These are phyloP conservation scores for Liopterus haemorrhoidalis DNA, from an alignment of 2,888 invertebrate species.

Conservation along the genomic window DNA sequence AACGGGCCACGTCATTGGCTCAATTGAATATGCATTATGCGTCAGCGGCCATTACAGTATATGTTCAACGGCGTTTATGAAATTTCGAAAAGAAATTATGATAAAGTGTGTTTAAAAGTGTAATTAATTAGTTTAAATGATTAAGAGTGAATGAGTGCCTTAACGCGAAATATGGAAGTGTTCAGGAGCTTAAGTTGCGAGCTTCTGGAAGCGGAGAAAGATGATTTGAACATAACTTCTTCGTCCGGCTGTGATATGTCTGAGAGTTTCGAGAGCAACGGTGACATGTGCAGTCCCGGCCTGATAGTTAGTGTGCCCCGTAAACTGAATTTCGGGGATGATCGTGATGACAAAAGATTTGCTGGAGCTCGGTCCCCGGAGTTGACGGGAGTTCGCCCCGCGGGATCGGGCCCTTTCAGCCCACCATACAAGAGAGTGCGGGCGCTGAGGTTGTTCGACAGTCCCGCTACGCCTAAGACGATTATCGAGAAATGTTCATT, in stretches of 20 bases:
- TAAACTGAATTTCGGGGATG: constrained; percentile 56
- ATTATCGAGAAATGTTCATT: constrained; percentile 65
- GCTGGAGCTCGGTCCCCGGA: no score
- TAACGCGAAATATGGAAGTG: constrained; percentile 33
- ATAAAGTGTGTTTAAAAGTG: constrained; percentile 10
- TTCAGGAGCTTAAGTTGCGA: constrained; percentile 35
- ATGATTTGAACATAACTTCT: constrained; percentile 40
- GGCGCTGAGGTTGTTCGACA: constrained; percentile 68
- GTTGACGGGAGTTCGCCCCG: constrained; percentile 26
- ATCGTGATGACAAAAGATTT: constrained; percentile 31
- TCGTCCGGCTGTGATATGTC: constrained; percentile 59
- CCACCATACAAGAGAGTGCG: constrained; percentile 57
- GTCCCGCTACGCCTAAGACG: constrained; percentile 80
- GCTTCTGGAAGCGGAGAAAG: constrained; percentile 33
- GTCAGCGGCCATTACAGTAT: constrained; percentile 14
- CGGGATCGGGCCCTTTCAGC: constrained; percentile 43
- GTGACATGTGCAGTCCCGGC: constrained; percentile 54
- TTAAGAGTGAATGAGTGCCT: neutral
- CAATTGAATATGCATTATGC: no score
- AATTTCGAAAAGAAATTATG: neutral
- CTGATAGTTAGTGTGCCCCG: constrained; percentile 52
- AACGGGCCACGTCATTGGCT: no score
- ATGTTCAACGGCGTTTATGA: constrained; percentile 2
- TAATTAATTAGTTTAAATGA: constrained; percentile 4
- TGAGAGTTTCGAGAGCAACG: constrained; percentile 56